phyloP scores from a whole-genome alignment of 1,140 invertebrate genomes.

The Cephus cinctus region DNA sequence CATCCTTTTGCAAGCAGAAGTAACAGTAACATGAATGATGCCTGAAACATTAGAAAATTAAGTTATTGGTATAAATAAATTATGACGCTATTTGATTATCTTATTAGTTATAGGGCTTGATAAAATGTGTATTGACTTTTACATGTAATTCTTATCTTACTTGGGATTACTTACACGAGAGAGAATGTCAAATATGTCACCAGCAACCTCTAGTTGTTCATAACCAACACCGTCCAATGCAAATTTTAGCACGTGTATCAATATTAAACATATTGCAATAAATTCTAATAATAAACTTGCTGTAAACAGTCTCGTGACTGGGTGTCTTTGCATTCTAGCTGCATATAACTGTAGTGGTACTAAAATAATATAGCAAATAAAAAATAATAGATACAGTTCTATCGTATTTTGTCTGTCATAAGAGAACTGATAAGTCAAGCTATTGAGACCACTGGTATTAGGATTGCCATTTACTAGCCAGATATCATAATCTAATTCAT shows the following conservation, averaged over 20 bases:
- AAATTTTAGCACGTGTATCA: slow-evolving; percentile 88
- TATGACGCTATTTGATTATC: neutral
- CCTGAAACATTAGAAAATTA: slow-evolving; percentile 61
- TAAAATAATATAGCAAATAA: slow-evolving; percentile 83
- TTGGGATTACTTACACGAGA: slow-evolving; percentile 70
- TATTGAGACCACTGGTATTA: slow-evolving; percentile 77
- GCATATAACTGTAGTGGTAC: slow-evolving; percentile 89
- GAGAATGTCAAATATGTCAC: slow-evolving; percentile 89
- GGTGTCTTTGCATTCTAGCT: slow-evolving; percentile 81
- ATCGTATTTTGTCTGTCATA: slow-evolving; percentile 94
- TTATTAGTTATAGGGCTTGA: slow-evolving; percentile 1
- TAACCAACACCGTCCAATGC: slow-evolving; percentile 86
- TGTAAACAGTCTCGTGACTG: slow-evolving; percentile 89
- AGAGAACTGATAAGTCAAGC: slow-evolving; percentile 92
- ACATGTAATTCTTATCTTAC: slow-evolving; percentile 7
- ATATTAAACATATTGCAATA: slow-evolving; percentile 79
- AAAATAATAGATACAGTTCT: slow-evolving; percentile 88
- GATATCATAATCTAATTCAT: slow-evolving; percentile 83
- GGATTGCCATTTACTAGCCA: slow-evolving; percentile 97
- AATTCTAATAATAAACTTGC: slow-evolving; percentile 83
- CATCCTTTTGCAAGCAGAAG: slow-evolving; percentile 94
- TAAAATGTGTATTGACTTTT: slow-evolving; percentile 2
- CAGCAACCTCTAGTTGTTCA: slow-evolving; percentile 75
- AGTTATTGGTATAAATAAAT: neutral
- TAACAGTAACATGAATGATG: slow-evolving; percentile 91